These are phyloP conservation scores for Exocentrus adspersus DNA, from an alignment of 2,888 invertebrate species.

Conservation along the genomic window DNA sequence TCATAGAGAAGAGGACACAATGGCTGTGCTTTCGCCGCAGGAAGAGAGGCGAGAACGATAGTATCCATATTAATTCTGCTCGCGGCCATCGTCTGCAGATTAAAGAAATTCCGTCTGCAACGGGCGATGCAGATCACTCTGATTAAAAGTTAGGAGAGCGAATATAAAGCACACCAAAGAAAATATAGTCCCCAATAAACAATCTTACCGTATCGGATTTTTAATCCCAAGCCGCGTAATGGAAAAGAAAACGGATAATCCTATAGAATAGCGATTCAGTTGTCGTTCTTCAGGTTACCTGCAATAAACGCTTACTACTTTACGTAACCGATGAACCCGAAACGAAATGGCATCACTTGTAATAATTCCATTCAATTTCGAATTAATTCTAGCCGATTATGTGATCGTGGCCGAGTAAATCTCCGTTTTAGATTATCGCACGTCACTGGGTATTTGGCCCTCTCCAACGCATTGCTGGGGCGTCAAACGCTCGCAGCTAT, in stretches of 20 bases:
- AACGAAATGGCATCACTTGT: no score
- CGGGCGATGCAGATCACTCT: slow-evolving; percentile 41
- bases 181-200: slow-evolving; percentile 14
- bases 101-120: slow-evolving; percentile 44
- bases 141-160: slow-evolving; percentile 44
- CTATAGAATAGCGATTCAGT: no score
- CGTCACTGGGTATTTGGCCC: neutral
- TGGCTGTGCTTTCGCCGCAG: slow-evolving; percentile 9
- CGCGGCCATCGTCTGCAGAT: slow-evolving; percentile 50
- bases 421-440: neutral
- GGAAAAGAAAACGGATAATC: no score
- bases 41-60: slow-evolving; percentile 34
- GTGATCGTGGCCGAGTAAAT: neutral
- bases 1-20: slow-evolving; percentile 22
- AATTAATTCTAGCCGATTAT: no score
- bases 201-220: slow-evolving; percentile 6
- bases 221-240: neutral
- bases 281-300: no score
- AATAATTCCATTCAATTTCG: no score
- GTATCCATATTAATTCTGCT: slow-evolving; percentile 49
- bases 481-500: slow-evolving; percentile 27
- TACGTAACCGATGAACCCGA: no score
- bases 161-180: slow-evolving; percentile 26
- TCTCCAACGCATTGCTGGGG: slow-evolving; percentile 16
- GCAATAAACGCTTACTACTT: no score